A percentile compares a stretch with the other conserved stretches of the same genome.
Conservation (phyloP, 2,888 invertebrate species). For the Drosophila histrio region DNA sequence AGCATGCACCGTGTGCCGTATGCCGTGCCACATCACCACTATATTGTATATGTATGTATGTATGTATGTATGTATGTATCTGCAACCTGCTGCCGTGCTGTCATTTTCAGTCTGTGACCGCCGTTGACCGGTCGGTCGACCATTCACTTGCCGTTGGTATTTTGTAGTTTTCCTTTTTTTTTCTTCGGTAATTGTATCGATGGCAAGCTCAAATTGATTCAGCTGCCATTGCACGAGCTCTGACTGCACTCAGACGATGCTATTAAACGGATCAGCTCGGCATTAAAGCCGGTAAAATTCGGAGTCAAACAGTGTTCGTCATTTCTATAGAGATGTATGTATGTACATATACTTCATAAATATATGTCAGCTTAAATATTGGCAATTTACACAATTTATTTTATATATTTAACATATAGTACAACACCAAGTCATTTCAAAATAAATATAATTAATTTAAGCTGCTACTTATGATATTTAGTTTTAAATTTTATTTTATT, state of each 20-base stretch:
- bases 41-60: no score
- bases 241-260: conserved; percentile 8
- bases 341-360: neutral
- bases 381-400: neutral
- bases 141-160: neutral
- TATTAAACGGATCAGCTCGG: conserved; percentile 21
- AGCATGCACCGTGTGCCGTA: neutral
- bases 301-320: neutral
- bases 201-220: conserved; percentile 23
- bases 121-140: conserved; percentile 24
- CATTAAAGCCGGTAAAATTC: conserved; percentile 22
- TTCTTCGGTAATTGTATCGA: conserved; percentile 15
- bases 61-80: neutral
- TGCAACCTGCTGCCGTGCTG: neutral
- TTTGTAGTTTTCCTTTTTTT: neutral
- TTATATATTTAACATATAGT: neutral
- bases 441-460: no score
- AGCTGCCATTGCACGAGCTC: conserved; percentile 15
- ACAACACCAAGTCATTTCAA: no score
- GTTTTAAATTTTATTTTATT: no score
- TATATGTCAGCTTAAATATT: neutral
- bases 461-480: no score
- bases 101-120: conserved; percentile 18
- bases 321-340: neutral
- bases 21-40: neutral